These are phyloP conservation scores for Beroe forskalii DNA, from an alignment of 37 sponge, comb jelly and placozoan genomes.

Conservation along the genomic window DNA sequence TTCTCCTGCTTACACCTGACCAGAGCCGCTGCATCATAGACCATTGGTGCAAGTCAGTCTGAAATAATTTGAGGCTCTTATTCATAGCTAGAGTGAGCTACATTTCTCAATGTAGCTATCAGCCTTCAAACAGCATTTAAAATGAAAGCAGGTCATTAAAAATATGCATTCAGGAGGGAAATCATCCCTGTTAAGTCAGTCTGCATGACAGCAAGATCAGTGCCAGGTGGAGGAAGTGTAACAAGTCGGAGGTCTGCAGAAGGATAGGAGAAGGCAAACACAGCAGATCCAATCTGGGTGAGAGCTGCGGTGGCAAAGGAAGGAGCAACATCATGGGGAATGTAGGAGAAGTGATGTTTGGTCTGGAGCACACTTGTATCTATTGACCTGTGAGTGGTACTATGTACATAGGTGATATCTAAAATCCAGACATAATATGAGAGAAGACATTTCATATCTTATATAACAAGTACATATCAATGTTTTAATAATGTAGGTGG, in stretches of 20 bases:
- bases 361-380: constrained; percentile 41
- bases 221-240: constrained; percentile 60
- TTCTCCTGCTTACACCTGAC: constrained; percentile 48
- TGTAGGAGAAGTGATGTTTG: constrained; percentile 62
- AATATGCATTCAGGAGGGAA: too few species aligned
- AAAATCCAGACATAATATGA: neutral
- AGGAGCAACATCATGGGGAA: constrained; percentile 56
- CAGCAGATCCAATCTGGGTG: constrained; percentile 52
- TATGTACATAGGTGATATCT: neutral
- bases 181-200: too few species aligned
- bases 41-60: constrained; percentile 61
- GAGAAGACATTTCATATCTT: too few species aligned
- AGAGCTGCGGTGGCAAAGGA: constrained; percentile 45
- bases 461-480: too few species aligned
- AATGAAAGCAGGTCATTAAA: too few species aligned
- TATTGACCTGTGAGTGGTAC: constrained; percentile 4
- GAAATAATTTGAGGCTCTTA: too few species aligned
- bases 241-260: constrained; percentile 54
- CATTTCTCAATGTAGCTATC: too few species aligned
- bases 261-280: constrained; percentile 64
- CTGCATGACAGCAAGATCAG: constrained; percentile 36
- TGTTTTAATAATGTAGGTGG: too few species aligned
- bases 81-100: too few species aligned
- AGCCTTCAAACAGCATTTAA: too few species aligned
- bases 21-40: constrained; percentile 47